Evolutionary conservation across 92 coral and sea anemone species (phyloP).

Genomic region (Blastomussa wellsi): DNA sequence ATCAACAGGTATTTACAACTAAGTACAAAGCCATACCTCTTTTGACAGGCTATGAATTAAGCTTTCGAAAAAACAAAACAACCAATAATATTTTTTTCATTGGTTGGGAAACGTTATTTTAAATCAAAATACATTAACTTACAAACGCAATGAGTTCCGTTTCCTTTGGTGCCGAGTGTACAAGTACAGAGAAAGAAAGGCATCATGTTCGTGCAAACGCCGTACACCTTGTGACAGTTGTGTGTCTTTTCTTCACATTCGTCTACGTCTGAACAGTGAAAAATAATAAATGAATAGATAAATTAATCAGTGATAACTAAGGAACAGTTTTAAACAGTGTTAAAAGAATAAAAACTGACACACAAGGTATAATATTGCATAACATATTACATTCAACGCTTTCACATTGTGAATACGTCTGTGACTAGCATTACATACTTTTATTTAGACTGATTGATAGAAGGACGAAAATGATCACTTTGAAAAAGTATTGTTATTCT

Average conservation of each 20-base stretch:
- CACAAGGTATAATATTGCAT: too few species aligned
- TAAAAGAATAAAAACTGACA: too few species aligned
- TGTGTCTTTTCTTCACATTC: conserved; percentile 71
- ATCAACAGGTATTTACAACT: too few species aligned
- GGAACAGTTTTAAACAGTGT: not conserved
- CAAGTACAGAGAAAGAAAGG: conserved; percentile 77
- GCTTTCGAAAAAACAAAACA: too few species aligned
- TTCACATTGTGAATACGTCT: too few species aligned
- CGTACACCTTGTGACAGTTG: conserved; percentile 69
- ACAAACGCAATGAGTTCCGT: conserved; percentile 74
- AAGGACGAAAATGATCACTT: not conserved
- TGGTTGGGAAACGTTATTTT: not conserved
- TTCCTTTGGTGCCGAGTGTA: conserved; percentile 76
- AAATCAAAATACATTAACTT: conserved; percentile 9
- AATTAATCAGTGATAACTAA: not conserved
- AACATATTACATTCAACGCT: too few species aligned
- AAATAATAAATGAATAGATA: not conserved
- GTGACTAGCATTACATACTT: not conserved
- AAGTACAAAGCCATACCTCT: too few species aligned
- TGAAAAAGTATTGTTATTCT: too few species aligned
- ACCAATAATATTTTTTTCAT: not conserved
- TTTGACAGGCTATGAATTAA: too few species aligned
- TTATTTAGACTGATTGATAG: too few species aligned
- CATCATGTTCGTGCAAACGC: conserved; percentile 64
- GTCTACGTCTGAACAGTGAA: conserved; percentile 58